Evolutionary conservation across 2,888 invertebrate species (phyloP), one percentile per base, ranked within the genome.

Genomic region (Oeneis ivallda): DNA sequence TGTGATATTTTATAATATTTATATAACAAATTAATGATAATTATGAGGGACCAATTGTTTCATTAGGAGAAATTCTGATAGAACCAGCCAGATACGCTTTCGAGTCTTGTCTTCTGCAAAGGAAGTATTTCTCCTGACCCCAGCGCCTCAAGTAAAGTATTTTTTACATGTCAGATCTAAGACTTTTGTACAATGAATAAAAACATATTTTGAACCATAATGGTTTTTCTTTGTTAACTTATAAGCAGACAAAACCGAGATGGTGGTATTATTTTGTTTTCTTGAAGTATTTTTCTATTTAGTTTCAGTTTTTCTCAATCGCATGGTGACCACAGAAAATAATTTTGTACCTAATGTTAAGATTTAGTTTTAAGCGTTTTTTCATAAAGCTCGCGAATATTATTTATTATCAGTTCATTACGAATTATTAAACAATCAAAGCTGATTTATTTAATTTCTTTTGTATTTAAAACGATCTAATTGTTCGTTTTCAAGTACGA

Each of bases 1-100:
- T 91, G 92, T 92, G 92, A 92, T 92, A 92, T 92, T 91, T 91
- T 90, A 87, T 89, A 89, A 88, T 90, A 90, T 90, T 90, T 89
- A 90, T 90, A 87, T 89, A 89, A 89, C 85, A 90, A 89, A 89
- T 89, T 83, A 87, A 89, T 86, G 87, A 26, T 26, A 26, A 26
- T 87, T 90, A 89, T 87, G 89, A 91, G 92, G 92, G 91, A 92
- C 92, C 91, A 92, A 92, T 90, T 91, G 87, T 85, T 83, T 86
- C 86, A 87, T 88, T 89, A 91, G 89, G 87, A 88, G 88, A 89
- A 89, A 89, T 88, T 89, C 88, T 87, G 87, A 85, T 86, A 84
- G 83, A 86, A 79, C 77, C 82, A 79, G 79, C 79, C 76, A 75
- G 75, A 77, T 84, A 84, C 79, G 81, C 81, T 84, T 83, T 82